Evolutionary conservation across 2,797 vertebrate genomes (phyloP).

Genomic region (Hozukius guyotensis): DNA sequence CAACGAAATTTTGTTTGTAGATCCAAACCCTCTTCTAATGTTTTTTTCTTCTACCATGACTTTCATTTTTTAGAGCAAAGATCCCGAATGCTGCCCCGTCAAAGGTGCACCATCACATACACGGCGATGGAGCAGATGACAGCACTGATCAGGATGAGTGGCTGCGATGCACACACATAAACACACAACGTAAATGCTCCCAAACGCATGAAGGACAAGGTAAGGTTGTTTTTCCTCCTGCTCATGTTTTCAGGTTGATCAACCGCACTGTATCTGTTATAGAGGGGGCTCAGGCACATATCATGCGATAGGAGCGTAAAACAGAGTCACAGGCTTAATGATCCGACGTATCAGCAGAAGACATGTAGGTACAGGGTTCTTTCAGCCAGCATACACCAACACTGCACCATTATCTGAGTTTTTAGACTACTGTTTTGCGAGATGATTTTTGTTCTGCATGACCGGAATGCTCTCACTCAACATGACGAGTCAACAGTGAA

Average conservation of each 20-base stretch:
- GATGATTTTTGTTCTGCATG: constrained; percentile 55
- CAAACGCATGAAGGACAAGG: constrained; percentile 46
- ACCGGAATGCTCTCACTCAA: constrained; percentile 69
- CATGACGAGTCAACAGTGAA: constrained; percentile 48
- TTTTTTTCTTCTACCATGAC: constrained; percentile 30
- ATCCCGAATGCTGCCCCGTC: constrained; percentile 60
- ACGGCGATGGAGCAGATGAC: constrained; percentile 56
- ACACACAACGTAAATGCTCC: constrained; percentile 46
- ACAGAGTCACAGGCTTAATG: constrained; percentile 59
- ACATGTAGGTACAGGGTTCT: constrained; percentile 47
- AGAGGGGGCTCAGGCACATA: constrained; percentile 65
- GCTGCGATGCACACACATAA: constrained; percentile 37
- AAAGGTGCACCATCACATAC: constrained; percentile 60
- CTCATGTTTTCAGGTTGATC: constrained; percentile 57
- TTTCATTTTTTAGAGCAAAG: constrained; percentile 46
- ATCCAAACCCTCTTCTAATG: constrained; percentile 49
- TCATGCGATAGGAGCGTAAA: constrained; percentile 72
- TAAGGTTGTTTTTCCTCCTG: constrained; percentile 23
- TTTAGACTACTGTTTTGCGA: constrained; percentile 51
- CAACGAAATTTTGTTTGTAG: constrained; percentile 45
- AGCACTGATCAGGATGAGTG: constrained; percentile 59
- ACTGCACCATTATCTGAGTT: constrained; percentile 43
- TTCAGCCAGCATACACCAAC: constrained; percentile 52
- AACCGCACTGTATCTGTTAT: constrained; percentile 45
- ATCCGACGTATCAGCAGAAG: constrained; percentile 60